Evolutionary conservation across 2,113 vertebrate genomes (phyloP).

Genomic region (Galbula dea): DNA sequence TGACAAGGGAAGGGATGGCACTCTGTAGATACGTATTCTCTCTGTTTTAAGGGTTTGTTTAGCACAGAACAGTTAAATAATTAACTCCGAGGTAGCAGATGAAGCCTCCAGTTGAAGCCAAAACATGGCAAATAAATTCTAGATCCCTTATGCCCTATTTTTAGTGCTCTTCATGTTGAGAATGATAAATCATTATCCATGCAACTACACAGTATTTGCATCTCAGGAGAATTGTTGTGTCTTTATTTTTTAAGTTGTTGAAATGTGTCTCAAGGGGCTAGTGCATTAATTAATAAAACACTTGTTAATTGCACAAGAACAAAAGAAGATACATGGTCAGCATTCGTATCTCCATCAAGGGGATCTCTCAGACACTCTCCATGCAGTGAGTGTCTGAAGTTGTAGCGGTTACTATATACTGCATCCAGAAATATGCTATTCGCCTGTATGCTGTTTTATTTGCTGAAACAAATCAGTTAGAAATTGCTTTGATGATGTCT

Average conservation of each 20-base stretch:
- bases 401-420: background rate
- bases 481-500: constrained; percentile 63
- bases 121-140: background rate
- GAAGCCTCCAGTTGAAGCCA: background rate
- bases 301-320: constrained; percentile 26
- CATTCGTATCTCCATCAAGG: constrained; percentile 8
- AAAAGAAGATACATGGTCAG: constrained; percentile 25
- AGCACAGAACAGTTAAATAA: background rate
- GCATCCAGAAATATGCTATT: constrained; percentile 40
- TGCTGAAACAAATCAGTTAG: constrained; percentile 55
- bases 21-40: background rate
- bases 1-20: background rate
- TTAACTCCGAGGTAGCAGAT: background rate
- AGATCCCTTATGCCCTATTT: background rate
- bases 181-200: background rate
- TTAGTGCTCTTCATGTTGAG: background rate
- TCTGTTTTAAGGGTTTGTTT: background rate
- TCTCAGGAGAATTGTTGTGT: background rate
- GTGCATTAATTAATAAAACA: constrained; percentile 32
- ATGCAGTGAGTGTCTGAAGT: background rate
- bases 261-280: background rate
- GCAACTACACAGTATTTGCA: background rate
- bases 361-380: background rate
- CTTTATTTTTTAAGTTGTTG: background rate
- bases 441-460: background rate